Evolutionary conservation across 2,797 vertebrate genomes (phyloP), one percentile per base, ranked within the genome.

Genomic region (Kryptopterus vitreolus): DNA sequence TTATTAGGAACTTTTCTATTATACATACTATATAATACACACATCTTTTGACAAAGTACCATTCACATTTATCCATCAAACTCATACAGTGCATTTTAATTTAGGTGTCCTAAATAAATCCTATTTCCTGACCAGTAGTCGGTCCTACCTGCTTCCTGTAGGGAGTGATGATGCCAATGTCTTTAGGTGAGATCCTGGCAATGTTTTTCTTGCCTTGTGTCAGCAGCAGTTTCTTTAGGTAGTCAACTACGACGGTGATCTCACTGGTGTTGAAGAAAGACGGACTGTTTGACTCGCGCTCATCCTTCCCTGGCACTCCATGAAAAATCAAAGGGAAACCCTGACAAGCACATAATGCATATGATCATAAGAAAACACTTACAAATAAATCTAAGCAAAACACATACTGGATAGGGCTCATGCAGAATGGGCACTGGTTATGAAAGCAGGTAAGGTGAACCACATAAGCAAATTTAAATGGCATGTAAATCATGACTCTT

Each of bases 241-340:
- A 98, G 0, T 73, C 20, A 0, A 96, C 84, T 75, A 99, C 87
- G 2, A 93, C 88, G 24, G 94, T 91, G 4, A 97, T 93, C 92
- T 99, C 98, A 0, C 92, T 79, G 0, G 89, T 80, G 83, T 99
- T 99, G 88, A 99, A 99, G 90, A 97, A 98, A 0, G 97, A 99
- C 0, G 97, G 97, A 57, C 96, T 98, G 80, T 79, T 96, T 1
- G 85, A 91, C 82, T 99, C 98, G 0, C 93, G 92, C 16, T 89
- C 71, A 0, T 98, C 95, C 3, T 88, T 84, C 48, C 98, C 98
- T 0, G 88, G 86, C 5, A 99, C 95, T 0, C 94, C 95, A 0
- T 96, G 95, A 89, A 99, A 98, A 86, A 99, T 95, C 86, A 99
- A 83, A 0, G 98, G 97, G 85, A 99, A 98, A 38, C 74, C 91